These are phyloP conservation scores for Heterodera schachtii DNA, from an alignment of 1,140 invertebrate genomes.

Conservation along the genomic window DNA sequence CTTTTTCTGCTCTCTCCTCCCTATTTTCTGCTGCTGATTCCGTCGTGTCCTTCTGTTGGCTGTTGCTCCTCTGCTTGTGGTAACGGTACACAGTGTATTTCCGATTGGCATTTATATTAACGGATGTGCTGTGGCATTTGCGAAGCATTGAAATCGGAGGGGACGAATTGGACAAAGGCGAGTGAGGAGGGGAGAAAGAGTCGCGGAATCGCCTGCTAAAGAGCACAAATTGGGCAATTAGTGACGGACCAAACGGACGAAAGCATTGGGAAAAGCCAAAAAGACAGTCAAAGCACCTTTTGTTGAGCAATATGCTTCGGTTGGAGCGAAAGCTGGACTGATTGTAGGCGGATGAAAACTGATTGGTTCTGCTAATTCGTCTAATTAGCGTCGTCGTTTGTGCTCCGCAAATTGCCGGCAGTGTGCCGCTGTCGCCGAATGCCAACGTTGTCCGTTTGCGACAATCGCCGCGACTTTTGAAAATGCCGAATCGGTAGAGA, in stretches of 20 bases:
- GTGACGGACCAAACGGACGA: no score
- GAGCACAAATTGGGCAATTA: no score
- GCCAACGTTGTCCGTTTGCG: conserved; percentile 12
- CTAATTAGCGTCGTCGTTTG: neutral
- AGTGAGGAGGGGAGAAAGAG: neutral
- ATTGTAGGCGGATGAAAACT: neutral
- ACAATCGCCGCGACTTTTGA: conserved; percentile 32
- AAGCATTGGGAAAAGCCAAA: no score
- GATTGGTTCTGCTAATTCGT: neutral
- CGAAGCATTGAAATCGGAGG: neutral
- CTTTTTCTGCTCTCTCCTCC: no score
- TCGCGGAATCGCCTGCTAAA: neutral
- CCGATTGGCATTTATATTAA: neutral
- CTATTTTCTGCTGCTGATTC: no score
- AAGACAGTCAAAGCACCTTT: neutral
- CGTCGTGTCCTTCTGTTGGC: no score
- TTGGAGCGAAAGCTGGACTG: conserved; percentile 2
- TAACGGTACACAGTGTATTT: neutral
- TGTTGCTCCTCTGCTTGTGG: neutral
- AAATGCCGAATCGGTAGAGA: conserved; percentile 54
- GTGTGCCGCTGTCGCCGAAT: neutral
- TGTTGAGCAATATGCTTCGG: neutral
- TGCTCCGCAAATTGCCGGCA: neutral
- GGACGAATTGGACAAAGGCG: neutral
- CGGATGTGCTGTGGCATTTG: neutral